Evolutionary conservation across 2,888 invertebrate genomes (phyloP).

Genomic region (Ennomos fuscantarius): DNA sequence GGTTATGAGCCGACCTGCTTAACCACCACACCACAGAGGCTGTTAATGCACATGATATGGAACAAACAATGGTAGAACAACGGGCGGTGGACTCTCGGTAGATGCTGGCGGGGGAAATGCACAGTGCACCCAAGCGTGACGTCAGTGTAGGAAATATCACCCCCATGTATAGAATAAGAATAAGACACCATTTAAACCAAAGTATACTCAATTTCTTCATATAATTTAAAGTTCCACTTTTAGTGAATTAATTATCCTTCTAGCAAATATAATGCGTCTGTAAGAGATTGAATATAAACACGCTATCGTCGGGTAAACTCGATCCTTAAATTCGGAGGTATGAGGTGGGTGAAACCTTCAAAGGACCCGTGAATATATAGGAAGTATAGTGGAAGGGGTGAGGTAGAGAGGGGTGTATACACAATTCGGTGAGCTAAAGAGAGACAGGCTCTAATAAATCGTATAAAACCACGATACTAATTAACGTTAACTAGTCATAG

Average conservation of each 20-base stretch:
- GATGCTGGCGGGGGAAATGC: too few species aligned
- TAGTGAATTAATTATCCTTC: too few species aligned
- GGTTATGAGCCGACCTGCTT: too few species aligned
- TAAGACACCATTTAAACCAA: too few species aligned
- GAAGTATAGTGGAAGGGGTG: neutral
- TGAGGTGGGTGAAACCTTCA: constrained; percentile 6
- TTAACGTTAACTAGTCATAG: constrained; percentile 7
- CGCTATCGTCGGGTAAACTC: constrained; percentile 4
- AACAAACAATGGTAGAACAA: too few species aligned
- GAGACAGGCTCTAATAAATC: constrained; percentile 6
- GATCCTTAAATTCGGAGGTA: constrained; percentile 3
- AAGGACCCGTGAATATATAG: neutral
- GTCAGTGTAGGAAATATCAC: too few species aligned
- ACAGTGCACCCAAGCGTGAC: too few species aligned
- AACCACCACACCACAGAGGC: too few species aligned
- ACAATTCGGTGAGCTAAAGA: neutral
- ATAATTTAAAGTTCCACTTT: too few species aligned
- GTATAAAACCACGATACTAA: constrained; percentile 10
- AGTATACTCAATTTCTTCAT: neutral
- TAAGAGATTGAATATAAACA: constrained; percentile 15
- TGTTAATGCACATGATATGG: too few species aligned
- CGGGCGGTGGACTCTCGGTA: too few species aligned
- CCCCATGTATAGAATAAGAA: too few species aligned
- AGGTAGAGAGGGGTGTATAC: neutral
- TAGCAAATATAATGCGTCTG: neutral